Conservation (phyloP, 2,888 invertebrate genomes). For the Eristalis arbustorum region DNA sequence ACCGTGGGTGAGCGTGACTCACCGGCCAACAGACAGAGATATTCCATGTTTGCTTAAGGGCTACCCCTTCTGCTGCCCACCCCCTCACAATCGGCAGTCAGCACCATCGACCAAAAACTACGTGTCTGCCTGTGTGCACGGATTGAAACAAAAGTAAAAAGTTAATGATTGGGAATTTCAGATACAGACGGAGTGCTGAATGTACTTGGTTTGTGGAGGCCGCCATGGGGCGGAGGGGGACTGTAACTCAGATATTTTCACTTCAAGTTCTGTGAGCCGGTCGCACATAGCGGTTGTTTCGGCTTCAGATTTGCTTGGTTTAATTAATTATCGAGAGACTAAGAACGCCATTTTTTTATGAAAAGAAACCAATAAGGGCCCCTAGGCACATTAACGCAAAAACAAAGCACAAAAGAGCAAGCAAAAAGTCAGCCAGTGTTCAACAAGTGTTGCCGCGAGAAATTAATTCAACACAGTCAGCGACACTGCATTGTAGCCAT, state of each 20-base stretch:
- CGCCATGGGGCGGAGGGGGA: neutral
- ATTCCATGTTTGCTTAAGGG: conserved; percentile 38
- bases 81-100: neutral
- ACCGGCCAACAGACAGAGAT: neutral
- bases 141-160: neutral
- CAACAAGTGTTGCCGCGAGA: conserved; percentile 31
- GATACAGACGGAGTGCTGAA: neutral
- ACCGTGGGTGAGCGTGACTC: conserved; percentile 45
- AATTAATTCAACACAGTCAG: conserved; percentile 23
- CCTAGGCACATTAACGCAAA: neutral
- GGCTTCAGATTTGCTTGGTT: neutral
- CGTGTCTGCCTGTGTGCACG: neutral
- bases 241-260: neutral
- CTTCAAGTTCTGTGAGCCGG: neutral
- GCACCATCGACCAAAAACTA: neutral
- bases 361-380: neutral
- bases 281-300: too few relatives aligned
- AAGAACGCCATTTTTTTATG: neutral
- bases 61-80: conserved; percentile 13
- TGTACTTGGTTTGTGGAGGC: neutral
- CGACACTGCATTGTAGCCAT: neutral
- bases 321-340: neutral
- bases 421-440: neutral
- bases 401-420: neutral
- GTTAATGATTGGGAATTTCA: neutral